A percentile compares a stretch with the other conserved stretches of the same genome.
phyloP scores from a whole-genome alignment of 2,888 invertebrate genomes.

The Sarcophaga subvicina region DNA sequence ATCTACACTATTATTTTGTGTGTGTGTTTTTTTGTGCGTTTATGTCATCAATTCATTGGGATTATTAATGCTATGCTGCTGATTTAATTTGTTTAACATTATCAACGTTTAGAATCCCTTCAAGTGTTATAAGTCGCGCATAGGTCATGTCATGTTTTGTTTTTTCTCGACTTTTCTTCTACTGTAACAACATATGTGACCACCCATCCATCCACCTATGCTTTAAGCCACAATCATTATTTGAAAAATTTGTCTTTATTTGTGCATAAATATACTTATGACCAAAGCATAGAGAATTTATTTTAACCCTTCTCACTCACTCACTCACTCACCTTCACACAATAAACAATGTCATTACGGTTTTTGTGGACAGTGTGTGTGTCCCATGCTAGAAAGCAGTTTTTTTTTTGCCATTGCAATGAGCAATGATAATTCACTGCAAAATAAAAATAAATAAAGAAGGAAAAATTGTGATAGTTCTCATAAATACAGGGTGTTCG shows the following conservation, averaged over 20 bases:
- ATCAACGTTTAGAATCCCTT: constrained; percentile 60
- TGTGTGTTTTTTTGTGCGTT: not conserved
- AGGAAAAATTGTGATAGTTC: not conserved
- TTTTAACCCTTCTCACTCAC: constrained; percentile 8
- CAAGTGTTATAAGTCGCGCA: constrained; percentile 53
- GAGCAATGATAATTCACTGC: not conserved
- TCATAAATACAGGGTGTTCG: too few relatives aligned
- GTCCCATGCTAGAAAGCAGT: not conserved
- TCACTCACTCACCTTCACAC: not conserved
- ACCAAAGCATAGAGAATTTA: constrained; percentile 33
- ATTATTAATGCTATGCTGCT: not conserved
- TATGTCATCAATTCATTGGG: not conserved
- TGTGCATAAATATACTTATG: constrained; percentile 46
- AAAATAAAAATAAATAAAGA: not conserved
- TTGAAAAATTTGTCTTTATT: constrained; percentile 29
- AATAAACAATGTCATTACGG: constrained; percentile 48
- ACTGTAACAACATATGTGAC: not conserved
- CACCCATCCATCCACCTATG: not conserved
- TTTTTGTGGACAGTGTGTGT: constrained; percentile 30
- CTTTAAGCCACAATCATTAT: not conserved
- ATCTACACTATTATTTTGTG: not conserved
- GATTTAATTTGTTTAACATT: constrained; percentile 52
- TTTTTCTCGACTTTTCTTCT: constrained; percentile 4
- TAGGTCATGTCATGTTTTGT: constrained; percentile 60
- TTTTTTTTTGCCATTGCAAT: too few relatives aligned